Percentiles rank a stretch among this genome's conserved stretches.
Evolutionary conservation across 2,888 invertebrate genomes (phyloP).

Genomic region (Prosapia bicincta): DNA sequence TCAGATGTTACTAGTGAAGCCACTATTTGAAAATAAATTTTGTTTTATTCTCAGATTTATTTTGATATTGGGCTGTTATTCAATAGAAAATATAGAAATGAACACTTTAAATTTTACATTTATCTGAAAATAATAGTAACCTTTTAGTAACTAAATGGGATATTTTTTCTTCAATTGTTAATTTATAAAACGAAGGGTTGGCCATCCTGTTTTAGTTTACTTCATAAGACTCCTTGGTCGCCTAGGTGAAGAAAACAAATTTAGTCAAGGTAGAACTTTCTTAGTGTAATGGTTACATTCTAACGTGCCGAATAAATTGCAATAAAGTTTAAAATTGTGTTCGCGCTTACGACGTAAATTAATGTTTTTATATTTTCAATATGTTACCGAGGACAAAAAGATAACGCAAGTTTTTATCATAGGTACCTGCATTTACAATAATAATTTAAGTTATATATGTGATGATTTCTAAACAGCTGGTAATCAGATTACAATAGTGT

Average conservation of each 20-base stretch:
- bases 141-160: too few species aligned
- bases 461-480: not conserved
- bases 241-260: not conserved
- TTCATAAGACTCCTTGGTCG: not conserved
- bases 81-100: too few species aligned
- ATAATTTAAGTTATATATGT: not conserved
- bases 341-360: not conserved
- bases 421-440: not conserved
- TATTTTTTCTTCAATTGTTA: too few species aligned
- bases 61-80: too few species aligned
- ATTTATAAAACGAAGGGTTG: not conserved
- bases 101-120: too few species aligned
- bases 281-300: not conserved
- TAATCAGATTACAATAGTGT: not conserved
- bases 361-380: constrained; percentile 23
- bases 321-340: not conserved
- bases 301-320: not conserved
- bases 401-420: constrained; percentile 27
- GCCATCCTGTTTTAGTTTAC: not conserved
- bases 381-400: constrained; percentile 39
- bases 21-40: too few species aligned
- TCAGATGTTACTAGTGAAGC: too few species aligned
- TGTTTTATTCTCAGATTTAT: too few species aligned
- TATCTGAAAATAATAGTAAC: too few species aligned
- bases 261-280: not conserved